These are phyloP conservation scores for Bostrychus sinensis DNA, from an alignment of 2,113 vertebrate species.

Conservation along the genomic window DNA sequence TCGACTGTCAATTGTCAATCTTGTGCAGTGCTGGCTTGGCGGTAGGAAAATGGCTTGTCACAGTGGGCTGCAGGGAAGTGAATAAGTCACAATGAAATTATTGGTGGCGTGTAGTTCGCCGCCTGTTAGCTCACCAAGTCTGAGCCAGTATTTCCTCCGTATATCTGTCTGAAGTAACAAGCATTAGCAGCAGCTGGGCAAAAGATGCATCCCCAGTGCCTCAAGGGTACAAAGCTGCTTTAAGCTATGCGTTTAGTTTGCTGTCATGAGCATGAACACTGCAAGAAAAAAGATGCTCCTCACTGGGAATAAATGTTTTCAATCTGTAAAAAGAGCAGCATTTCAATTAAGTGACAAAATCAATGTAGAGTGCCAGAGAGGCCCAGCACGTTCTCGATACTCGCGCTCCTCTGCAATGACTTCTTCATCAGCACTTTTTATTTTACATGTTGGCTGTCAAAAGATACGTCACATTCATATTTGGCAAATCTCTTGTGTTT, in stretches of 20 bases:
- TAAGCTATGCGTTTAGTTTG: constrained; percentile 4
- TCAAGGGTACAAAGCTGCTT: constrained; percentile 8
- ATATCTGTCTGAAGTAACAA: constrained; percentile 7
- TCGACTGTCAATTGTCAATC: constrained; percentile 28
- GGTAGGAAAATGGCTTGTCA: constrained; percentile 35
- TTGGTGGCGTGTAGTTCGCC: constrained; percentile 12
- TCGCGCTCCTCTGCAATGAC: neutral
- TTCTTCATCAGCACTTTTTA: neutral
- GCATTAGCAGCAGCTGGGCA: constrained; percentile 10
- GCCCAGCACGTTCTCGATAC: neutral
- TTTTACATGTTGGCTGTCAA: constrained; percentile 4
- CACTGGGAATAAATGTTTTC: constrained; percentile 4
- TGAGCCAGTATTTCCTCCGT: constrained; percentile 4
- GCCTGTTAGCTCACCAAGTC: constrained; percentile 21
- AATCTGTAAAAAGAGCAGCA: neutral
- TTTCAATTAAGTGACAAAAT: constrained; percentile 15
- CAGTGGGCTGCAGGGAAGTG: constrained; percentile 22
- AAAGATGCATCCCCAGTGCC: constrained; percentile 1
- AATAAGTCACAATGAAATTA: constrained; percentile 22
- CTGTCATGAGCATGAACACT: constrained; percentile 4
- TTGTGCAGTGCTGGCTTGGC: constrained; percentile 17
- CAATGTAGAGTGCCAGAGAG: constrained; percentile 1
- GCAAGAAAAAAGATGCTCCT: neutral
- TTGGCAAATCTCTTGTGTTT: constrained; percentile 1
- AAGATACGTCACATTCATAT: neutral